Conservation (phyloP, 2,888 invertebrate species). For the Amaurobius ferox region DNA sequence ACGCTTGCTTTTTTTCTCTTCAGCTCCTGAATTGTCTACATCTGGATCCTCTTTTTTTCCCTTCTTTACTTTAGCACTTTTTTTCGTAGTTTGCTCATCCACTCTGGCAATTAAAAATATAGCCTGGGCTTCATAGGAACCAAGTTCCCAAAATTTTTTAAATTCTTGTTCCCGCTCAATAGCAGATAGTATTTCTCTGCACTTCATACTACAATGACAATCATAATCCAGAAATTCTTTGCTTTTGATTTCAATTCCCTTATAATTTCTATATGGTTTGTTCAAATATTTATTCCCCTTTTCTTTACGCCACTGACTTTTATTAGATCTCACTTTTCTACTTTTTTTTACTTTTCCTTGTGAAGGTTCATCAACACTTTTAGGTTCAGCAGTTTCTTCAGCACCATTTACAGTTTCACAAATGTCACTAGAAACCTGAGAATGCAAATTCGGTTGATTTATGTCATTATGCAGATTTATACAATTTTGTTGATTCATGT, state of each 20-base stretch:
- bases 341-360: conserved; percentile 27
- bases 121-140: conserved; percentile 64
- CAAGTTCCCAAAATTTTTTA: conserved; percentile 64
- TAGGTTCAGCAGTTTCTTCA: neutral
- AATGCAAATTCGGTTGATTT: neutral
- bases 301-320: conserved; percentile 63
- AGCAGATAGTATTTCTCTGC: conserved; percentile 42
- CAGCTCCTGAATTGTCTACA: neutral
- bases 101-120: conserved; percentile 62
- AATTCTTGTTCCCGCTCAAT: conserved; percentile 55
- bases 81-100: conserved; percentile 62
- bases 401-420: neutral
- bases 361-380: conserved; percentile 21
- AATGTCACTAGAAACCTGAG: neutral
- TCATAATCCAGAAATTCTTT: conserved; percentile 65
- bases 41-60: conserved; percentile 45
- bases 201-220: conserved; percentile 59
- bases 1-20: conserved; percentile 51
- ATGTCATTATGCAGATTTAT: neutral
- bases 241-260: conserved; percentile 60
- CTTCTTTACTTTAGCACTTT: conserved; percentile 53
- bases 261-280: conserved; percentile 64
- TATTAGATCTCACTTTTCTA: conserved; percentile 47
- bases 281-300: conserved; percentile 62
- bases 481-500: neutral